Evolutionary conservation across 2,113 vertebrate species (phyloP).

Genomic region (Uria lomvia): DNA sequence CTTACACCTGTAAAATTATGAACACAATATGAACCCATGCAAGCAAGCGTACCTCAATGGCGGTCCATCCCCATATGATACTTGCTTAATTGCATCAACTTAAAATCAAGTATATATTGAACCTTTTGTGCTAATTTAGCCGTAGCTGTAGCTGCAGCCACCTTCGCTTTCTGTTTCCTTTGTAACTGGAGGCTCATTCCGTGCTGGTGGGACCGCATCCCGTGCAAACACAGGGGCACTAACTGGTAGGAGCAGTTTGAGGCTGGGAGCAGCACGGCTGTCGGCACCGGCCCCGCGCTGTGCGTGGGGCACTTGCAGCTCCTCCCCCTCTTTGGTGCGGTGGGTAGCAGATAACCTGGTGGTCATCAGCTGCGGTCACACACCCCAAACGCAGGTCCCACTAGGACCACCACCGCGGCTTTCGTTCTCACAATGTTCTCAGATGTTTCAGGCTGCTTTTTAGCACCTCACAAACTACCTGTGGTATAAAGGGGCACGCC

Average conservation of each 20-base stretch:
- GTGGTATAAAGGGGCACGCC: background rate
- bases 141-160: background rate
- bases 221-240: background rate
- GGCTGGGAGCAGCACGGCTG: rapidly evolving
- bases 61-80: background rate
- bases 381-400: background rate
- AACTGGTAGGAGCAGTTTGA: background rate
- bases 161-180: background rate
- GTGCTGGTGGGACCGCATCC: background rate
- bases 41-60: background rate
- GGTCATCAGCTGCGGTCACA: background rate
- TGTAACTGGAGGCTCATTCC: background rate
- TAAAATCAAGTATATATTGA: background rate
- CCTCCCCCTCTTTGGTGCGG: background rate
- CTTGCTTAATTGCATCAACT: background rate
- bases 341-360: background rate
- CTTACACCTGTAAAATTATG: background rate
- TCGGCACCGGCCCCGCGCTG: rapidly evolving
- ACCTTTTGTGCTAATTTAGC: background rate
- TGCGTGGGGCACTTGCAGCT: background rate
- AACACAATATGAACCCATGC: background rate
- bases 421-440: background rate
- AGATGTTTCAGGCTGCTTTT: background rate
- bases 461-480: background rate
- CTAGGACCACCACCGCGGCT: rapidly evolving